Evolutionary conservation across 2,113 vertebrate species (phyloP).

Genomic region (Promerops cafer): DNA sequence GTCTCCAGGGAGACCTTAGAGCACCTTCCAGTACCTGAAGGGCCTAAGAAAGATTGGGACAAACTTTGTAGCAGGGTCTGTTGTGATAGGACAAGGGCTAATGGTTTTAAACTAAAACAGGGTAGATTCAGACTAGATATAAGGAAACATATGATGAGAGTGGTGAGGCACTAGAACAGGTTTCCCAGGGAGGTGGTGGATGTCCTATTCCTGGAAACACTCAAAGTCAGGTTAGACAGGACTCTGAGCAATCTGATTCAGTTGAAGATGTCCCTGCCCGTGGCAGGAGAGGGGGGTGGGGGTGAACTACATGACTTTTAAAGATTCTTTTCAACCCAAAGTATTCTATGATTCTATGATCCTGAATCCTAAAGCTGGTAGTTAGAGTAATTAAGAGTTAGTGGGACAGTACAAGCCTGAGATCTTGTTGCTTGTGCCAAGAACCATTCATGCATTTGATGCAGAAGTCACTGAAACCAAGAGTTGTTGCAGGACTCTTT

Average conservation of each 20-base stretch:
- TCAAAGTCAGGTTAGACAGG: neutral
- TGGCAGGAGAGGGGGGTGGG: fast-evolving
- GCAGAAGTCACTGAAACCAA: neutral
- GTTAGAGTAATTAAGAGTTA: neutral
- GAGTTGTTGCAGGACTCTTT: neutral
- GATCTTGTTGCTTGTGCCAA: neutral
- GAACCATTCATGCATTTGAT: neutral
- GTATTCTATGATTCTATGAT: neutral
- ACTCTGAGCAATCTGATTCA: neutral
- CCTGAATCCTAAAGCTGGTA: neutral
- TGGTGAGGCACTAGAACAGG: neutral
- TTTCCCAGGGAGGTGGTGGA: neutral
- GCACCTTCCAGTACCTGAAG: neutral
- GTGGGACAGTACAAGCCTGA: neutral
- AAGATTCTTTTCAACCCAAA: neutral
- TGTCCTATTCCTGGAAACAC: neutral
- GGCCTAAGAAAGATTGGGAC: neutral
- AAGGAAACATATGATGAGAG: neutral
- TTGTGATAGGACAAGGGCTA: fast-evolving
- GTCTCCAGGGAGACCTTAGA: neutral
- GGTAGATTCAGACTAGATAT: neutral
- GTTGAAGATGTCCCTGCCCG: neutral
- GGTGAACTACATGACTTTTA: neutral
- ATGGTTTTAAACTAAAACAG: neutral
- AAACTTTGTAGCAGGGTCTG: neutral